Conservation (phyloP, 2,888 invertebrate species). For the Andrena fulva region DNA sequence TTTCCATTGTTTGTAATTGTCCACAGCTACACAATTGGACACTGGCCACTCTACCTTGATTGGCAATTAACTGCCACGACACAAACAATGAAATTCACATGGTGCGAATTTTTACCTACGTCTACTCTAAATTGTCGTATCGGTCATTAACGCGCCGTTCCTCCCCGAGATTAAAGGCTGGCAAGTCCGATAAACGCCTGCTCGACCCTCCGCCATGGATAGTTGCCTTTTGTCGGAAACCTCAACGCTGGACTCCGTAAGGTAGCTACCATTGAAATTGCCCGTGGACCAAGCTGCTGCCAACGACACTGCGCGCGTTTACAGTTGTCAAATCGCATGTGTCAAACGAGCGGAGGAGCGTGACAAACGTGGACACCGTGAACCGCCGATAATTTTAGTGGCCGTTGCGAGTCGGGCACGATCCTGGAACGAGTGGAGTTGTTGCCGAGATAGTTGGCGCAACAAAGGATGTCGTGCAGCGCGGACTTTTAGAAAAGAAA, state of each 20-base stretch:
- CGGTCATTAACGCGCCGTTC: too few species aligned
- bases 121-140: too few species aligned
- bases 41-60: too few species aligned
- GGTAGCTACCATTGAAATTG: not conserved
- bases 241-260: not conserved
- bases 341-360: not conserved
- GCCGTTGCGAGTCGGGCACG: not conserved
- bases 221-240: not conserved
- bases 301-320: too few species aligned
- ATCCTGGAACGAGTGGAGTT: not conserved
- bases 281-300: too few species aligned
- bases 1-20: too few species aligned
- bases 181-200: not conserved
- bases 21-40: too few species aligned
- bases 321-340: too few species aligned
- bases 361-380: not conserved
- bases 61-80: too few species aligned
- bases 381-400: not conserved
- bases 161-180: too few species aligned
- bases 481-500: constrained; percentile 5
- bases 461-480: constrained; percentile 14
- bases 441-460: not conserved
- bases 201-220: not conserved
- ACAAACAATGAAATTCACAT: too few species aligned
- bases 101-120: too few species aligned